Base-by-base conservation (phyloP, 2,888 invertebrate genomes). In the Cheilosia vulpina region DNA sequence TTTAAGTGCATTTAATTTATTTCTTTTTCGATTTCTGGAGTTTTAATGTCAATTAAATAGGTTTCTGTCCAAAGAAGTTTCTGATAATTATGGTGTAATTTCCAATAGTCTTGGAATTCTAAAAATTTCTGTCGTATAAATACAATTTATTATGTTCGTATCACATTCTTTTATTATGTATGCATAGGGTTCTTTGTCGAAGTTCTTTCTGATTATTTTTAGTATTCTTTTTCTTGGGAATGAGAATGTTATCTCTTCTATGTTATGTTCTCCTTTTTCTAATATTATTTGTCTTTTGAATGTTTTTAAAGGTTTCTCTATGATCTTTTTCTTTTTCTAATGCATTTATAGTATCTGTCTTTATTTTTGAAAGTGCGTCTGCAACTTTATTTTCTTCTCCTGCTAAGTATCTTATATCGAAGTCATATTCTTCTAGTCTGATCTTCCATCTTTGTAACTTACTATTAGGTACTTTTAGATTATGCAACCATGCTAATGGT, bases 401-500 rank as follows among this genome's bases (percentile, higher is more conserved):
- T 27, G 80, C 60, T 78, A 88, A 87, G 47, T 89, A 88, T 1
- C 72, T 58, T 2, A 90, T 87, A 47, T 88, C 87, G 53, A 89
- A 90, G 15, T 89, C 88, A 68, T 87, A 90, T 75, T 89, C 89
- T 53, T 88, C 87, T 13, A 90, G 73, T 83, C 88, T 88, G 15
- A 90, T 69, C 88, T 80, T 24, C 27, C 11, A 31, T 17, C 9
- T 55, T 55, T 7, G 31, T 31, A 31, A 3, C 87, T 87, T 41
- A 89, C n/a, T n/a, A n/a, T n/a, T n/a, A n/a, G n/a, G n/a, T n/a
- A n/a, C 41, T 43, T 43, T 43, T 15, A 43, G n/a, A 88, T 82
- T 87, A 57, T 82, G 63, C n/a, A 88, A 60, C 88, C 88, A 89
- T 52, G 72, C 60, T 3, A 90, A 71, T 5, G 89, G 88, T 69